Percentiles rank a stretch among this genome's conserved stretches.
phyloP scores from a whole-genome alignment of 2,113 vertebrate genomes.

The Cyprichromis sp. region DNA sequence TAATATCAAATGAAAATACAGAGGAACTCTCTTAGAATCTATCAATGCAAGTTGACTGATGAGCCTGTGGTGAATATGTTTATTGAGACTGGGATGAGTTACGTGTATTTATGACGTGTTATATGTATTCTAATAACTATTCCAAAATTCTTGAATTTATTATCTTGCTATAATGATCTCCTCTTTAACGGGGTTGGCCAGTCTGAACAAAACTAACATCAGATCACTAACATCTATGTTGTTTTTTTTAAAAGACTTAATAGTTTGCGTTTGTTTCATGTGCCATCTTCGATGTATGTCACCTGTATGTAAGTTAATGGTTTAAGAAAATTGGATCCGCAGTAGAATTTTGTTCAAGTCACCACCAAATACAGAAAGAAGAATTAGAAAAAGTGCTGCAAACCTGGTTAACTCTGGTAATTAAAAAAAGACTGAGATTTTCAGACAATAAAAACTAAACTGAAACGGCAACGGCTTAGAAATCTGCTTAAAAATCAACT shows the following conservation, averaged over 20 bases:
- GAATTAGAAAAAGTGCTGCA: background rate
- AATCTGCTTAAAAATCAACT: background rate
- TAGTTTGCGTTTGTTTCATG: background rate
- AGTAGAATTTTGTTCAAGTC: background rate
- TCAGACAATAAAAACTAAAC: background rate
- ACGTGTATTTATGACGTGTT: background rate
- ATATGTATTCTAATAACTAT: background rate
- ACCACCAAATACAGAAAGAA: background rate
- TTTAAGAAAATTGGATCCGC: background rate
- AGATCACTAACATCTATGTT: background rate
- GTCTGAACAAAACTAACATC: background rate
- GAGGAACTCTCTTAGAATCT: background rate
- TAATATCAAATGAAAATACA: background rate
- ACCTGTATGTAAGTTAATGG: background rate
- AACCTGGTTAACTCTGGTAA: background rate
- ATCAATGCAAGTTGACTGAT: background rate
- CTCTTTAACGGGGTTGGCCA: background rate
- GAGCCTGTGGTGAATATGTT: background rate
- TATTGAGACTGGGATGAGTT: background rate
- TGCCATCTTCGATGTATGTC: background rate
- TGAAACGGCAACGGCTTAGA: background rate
- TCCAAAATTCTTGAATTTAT: background rate
- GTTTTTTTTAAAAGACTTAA: background rate
- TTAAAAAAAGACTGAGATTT: background rate
- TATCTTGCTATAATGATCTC: background rate